Evolutionary conservation across 2,888 invertebrate genomes (phyloP), one percentile per base, ranked within the genome.

Genomic region (Lepidocyrtinus sp.): DNA sequence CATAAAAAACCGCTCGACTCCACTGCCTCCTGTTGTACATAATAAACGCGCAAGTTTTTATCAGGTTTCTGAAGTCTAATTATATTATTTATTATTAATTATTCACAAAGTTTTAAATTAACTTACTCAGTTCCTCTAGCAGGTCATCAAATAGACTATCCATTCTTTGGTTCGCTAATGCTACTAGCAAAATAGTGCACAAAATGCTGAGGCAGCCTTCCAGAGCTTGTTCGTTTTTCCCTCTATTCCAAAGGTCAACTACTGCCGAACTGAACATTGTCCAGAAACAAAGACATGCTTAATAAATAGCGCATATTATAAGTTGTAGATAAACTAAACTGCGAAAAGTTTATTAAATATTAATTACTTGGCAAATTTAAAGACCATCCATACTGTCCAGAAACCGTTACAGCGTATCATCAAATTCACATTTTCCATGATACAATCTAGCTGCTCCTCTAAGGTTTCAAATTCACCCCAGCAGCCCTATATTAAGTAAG

Each of bases 401-500:
- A 78, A 72, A 1, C 26, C 78, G 25, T 78, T 50, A 19, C 78
- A 68, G 1, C 55, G 45, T 1, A 78, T 26, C 27, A 76, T 1
- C 15, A 64, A 9, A 1, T 7, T 2, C 0, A 69, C 72, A n/a
- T 67, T 77, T 1, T 25, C n/a, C 21, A 64, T 59, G 0, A 68
- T 61, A 9, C 45, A 45, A 0, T 61, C 1, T 19, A 73, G 17
- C 68, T 78, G 73, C 21, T 73, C 63, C 2, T 12, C 7, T 12
- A 46, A 15, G 15, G 68, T 62, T 21, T 26, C n/a, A 15, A 50
- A 9, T 25, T 78, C 68, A 2, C 21, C 17, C 78, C 78, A 78
- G 22, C 78, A 78, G 0, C 78, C 78, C 78, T 77, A 24, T 9
- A 59, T 59, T n/a, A n/a, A n/a, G n/a, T n/a, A n/a, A n/a, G n/a